Evolutionary conservation across 2,888 invertebrate genomes (phyloP).

Genomic region (Eucera pruinosa): DNA sequence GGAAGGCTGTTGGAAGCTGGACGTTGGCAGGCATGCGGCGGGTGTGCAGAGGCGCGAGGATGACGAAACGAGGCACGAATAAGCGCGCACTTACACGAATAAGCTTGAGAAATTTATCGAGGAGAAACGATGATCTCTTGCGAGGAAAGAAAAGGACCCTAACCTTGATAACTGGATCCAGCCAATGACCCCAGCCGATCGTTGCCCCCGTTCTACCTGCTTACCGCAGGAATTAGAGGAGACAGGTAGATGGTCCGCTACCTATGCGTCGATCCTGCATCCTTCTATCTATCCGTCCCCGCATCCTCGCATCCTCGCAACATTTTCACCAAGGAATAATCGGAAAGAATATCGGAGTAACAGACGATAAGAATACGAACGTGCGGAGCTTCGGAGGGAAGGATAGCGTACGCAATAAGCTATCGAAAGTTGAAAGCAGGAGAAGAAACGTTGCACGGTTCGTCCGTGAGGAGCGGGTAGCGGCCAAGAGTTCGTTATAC

Average conservation of each 20-base stretch:
- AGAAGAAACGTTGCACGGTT: slow-evolving; percentile 52
- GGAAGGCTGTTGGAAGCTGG: slow-evolving; percentile 7
- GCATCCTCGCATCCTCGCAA: no score
- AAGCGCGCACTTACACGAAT: slow-evolving; percentile 24
- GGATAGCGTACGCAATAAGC: no score
- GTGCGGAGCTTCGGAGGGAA: no score
- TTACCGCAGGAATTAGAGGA: slow-evolving; percentile 54
- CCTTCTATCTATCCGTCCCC: no score
- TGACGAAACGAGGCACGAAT: no score
- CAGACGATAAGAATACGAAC: no score
- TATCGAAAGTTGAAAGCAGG: no score
- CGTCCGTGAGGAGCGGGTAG: slow-evolving; percentile 67
- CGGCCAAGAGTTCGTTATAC: slow-evolving; percentile 78
- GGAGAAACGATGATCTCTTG: slow-evolving; percentile 64
- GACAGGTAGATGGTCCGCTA: slow-evolving; percentile 48
- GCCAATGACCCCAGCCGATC: slow-evolving; percentile 80
- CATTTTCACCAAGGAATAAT: no score
- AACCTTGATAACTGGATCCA: slow-evolving; percentile 81
- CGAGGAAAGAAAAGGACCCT: slow-evolving; percentile 74
- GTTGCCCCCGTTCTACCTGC: slow-evolving; percentile 72
- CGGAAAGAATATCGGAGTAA: no score
- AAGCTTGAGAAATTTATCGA: slow-evolving; percentile 65
- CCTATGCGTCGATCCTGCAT: slow-evolving; percentile 35
- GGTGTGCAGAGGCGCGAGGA: no score
- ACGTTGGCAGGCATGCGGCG: no score